Evolutionary conservation across 2,797 vertebrate species (phyloP), one percentile per base, ranked within the genome.

Genomic region (Thaleichthys pacificus): DNA sequence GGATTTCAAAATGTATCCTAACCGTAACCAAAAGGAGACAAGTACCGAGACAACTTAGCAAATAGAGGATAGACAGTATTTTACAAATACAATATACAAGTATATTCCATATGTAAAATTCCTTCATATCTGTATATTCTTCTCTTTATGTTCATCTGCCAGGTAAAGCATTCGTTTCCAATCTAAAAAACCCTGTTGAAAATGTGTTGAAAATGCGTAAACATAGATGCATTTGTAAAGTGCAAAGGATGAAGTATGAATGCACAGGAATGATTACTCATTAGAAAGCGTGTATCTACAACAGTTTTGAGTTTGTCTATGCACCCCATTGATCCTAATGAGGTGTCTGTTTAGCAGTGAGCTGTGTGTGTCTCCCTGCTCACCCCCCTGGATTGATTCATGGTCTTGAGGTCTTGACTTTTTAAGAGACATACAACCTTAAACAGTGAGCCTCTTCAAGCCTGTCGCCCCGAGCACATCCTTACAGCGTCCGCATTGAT

Each of bases 401-500:
- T 73, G 65, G 61, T 78, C 71, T 72, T 68, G 21, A 30, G 69
- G 74, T 67, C 38, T 47, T 47, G 42, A 74, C 73, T 73, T 77
- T 77, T 75, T 71, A 58, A 57, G 42, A 35, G 58, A 73, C 38
- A 22, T 60, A 54, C 69, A 69, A 69, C 75, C 70, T 69, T 51
- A 79, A 78, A 83, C 77, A 81, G 66, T 79, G 71, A 67, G 56
- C 70, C 73, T 77, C 80, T 84, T 83, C 78, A 77, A 83, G 78
- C 58, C 70, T 74, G 57, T 72, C 62, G 73, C 76, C 76, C 73
- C 68, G 77, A 77, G 78, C 77, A 64, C 67, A 68, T 72, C 80
- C 76, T 74, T 80, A 83, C 87, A 85, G 82, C 79, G 70, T 80
- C 69, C 73, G 76, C 79, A 84, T 79, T 86, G 82, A 87, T 84